These are phyloP conservation scores for Nothoprocta pentlandii DNA, from an alignment of 2,113 vertebrate genomes.

Conservation along the genomic window DNA sequence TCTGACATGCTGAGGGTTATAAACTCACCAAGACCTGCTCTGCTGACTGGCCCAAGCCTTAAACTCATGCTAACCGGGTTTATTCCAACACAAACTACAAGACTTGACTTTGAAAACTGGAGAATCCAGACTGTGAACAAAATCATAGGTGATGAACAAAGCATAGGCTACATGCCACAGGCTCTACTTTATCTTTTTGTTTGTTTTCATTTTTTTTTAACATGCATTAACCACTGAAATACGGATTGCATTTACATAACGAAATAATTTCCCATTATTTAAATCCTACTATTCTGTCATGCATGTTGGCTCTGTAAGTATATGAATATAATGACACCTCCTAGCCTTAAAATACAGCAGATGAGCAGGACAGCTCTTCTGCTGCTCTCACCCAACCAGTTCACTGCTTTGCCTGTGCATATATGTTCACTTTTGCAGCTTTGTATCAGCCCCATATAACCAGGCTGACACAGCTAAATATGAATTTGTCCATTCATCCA, in stretches of 20 bases:
- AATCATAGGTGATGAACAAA: fast-evolving
- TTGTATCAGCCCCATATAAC: fast-evolving
- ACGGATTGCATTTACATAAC: neutral
- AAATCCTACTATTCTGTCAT: neutral
- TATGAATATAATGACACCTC: neutral
- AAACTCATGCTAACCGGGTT: neutral
- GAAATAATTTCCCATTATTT: neutral
- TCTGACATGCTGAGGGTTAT: too few species aligned
- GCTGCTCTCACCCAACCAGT: fast-evolving
- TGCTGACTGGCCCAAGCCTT: neutral
- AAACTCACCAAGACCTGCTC: neutral
- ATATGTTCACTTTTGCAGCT: fast-evolving
- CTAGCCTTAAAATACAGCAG: neutral
- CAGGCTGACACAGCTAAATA: neutral
- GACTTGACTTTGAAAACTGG: neutral
- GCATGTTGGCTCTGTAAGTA: neutral
- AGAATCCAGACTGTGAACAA: neutral
- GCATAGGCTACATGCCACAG: neutral
- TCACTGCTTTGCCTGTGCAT: fast-evolving
- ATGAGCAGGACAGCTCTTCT: fast-evolving
- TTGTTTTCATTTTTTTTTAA: neutral
- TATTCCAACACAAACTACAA: neutral
- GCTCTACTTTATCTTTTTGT: neutral
- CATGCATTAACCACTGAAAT: neutral
- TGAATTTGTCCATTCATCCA: neutral